Percentiles rank a stretch among this genome's conserved stretches.
Evolutionary conservation across 1,140 invertebrate genomes (phyloP).

Genomic region (Monomorium pharaonis): DNA sequence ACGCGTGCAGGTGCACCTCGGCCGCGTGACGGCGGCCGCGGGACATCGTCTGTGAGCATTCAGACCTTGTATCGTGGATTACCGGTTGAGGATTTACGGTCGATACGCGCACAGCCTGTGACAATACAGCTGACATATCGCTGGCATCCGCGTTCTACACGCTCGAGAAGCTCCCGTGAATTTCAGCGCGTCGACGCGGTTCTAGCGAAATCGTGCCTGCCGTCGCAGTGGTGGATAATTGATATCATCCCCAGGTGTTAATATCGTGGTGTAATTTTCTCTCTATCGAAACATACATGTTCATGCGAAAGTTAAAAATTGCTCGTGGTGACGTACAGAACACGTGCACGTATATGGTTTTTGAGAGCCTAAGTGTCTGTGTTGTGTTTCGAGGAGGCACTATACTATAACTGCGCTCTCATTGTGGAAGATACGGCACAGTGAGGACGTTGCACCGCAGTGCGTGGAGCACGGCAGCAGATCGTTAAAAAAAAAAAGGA

Average conservation of each 20-base stretch:
- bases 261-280: constrained; percentile 28
- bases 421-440: background rate
- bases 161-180: background rate
- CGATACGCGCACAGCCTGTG: background rate
- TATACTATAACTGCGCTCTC: background rate
- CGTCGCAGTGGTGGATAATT: background rate
- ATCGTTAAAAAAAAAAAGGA: background rate
- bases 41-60: constrained; percentile 28
- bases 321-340: background rate
- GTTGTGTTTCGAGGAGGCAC: background rate
- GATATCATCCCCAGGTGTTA: background rate
- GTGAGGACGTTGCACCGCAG: background rate
- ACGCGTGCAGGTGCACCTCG: background rate
- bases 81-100: constrained; percentile 27
- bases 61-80: constrained; percentile 5
- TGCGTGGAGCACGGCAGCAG: background rate
- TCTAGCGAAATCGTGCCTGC: background rate
- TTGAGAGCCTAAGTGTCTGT: background rate
- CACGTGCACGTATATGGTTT: constrained; percentile 1
- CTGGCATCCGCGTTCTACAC: background rate
- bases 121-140: background rate
- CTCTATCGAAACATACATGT: background rate
- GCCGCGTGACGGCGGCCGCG: background rate
- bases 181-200: too few relatives aligned
- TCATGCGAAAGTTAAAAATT: background rate